Evolutionary conservation across 2,113 vertebrate genomes (phyloP).

Genomic region (Paralichthys olivaceus): DNA sequence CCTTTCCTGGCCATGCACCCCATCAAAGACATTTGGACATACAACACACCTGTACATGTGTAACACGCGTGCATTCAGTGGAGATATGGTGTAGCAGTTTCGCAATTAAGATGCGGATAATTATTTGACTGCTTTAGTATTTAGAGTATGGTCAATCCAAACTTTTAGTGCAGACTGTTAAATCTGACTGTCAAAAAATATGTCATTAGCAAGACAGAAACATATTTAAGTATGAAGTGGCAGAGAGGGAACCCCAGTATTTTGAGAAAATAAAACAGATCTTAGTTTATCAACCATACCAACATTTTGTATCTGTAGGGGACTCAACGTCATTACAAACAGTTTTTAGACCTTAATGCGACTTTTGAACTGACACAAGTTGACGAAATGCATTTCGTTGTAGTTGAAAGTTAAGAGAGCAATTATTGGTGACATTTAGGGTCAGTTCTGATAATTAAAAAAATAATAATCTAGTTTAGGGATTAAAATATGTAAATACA

Average conservation of each 20-base stretch:
- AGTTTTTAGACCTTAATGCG: background rate
- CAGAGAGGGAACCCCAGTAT: background rate
- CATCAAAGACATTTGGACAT: conserved; percentile 70
- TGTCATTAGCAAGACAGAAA: no score
- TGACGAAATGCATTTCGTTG: background rate
- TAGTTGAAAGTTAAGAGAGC: background rate
- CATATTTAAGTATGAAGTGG: background rate
- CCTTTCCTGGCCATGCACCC: conserved; percentile 68
- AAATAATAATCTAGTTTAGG: background rate
- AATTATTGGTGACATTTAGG: background rate
- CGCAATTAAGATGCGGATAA: no score
- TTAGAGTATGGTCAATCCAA: background rate
- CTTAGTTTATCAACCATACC: no score
- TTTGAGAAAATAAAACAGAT: no score
- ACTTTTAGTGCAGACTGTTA: conserved; percentile 12
- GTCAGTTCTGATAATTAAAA: background rate
- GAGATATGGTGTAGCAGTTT: no score
- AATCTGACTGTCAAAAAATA: conserved; percentile 35
- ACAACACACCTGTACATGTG: conserved; percentile 48
- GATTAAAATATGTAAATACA: background rate
- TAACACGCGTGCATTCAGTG: background rate
- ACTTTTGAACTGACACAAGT: background rate
- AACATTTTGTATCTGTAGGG: no score
- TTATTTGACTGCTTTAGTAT: no score
- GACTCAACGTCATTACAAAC: background rate